phyloP scores from a whole-genome alignment of 1,140 invertebrate genomes.

The Reticulitermes speratus region DNA sequence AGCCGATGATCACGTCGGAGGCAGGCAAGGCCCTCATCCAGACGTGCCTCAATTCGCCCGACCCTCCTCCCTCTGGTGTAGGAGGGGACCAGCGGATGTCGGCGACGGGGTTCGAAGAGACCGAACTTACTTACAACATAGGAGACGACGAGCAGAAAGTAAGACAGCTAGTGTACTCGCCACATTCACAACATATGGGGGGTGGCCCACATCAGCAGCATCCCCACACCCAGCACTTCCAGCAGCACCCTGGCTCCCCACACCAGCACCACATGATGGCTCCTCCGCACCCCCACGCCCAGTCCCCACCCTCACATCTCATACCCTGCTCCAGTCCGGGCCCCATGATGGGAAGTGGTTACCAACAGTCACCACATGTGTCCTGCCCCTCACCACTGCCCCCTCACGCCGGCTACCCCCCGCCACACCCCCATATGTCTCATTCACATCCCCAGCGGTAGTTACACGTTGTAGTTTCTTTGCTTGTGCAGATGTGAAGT shows the following conservation, averaged over 20 bases:
- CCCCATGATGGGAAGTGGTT: constrained; percentile 51
- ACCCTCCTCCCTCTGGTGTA: constrained; percentile 73
- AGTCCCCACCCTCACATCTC: constrained; percentile 60
- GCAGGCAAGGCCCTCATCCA: constrained; percentile 98
- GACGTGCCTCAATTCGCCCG: constrained; percentile 97
- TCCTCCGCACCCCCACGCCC: constrained; percentile 57
- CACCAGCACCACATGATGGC: constrained; percentile 44
- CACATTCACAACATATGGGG: constrained; percentile 54
- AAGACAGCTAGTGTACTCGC: constrained; percentile 88
- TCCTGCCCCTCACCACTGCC: constrained; percentile 60
- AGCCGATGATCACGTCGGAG: constrained; percentile 99
- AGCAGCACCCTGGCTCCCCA: constrained; percentile 48
- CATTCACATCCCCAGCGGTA: constrained; percentile 72
- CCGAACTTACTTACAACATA: constrained; percentile 95
- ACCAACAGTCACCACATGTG: constrained; percentile 50
- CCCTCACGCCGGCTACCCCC: constrained; percentile 54
- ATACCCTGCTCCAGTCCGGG: constrained; percentile 58
- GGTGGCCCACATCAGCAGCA: constrained; percentile 27
- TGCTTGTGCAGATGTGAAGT: neutral
- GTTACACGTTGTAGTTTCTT: neutral
- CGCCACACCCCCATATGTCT: constrained; percentile 54
- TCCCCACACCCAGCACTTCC: constrained; percentile 58
- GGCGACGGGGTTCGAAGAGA: constrained; percentile 97
- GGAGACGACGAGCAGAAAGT: constrained; percentile 93
- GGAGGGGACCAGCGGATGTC: constrained; percentile 92